Base-by-base conservation (phyloP, 37 sponge, comb jelly and placozoan genomes). In the Ianthella basta region DNA sequence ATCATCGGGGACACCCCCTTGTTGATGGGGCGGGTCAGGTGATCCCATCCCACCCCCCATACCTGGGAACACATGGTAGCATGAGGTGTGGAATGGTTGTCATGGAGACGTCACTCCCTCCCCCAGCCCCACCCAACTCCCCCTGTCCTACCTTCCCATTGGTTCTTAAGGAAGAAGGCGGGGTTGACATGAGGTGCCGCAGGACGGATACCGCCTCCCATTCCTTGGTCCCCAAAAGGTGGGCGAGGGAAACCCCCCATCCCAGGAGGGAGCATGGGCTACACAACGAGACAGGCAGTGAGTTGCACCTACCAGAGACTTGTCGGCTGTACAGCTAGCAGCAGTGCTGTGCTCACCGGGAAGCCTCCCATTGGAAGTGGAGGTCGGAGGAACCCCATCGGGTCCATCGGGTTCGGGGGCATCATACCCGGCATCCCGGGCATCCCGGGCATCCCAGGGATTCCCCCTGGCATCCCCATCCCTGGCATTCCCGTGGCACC, bases 111-210 rank as follows among this genome's bases (percentile, higher is more conserved):
- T 12, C 4, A 24, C 65, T 12, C 55, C 6, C 36, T 40, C 30
- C 33, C 38, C 57, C 34, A n/a, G 50, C 29, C 50, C 23, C 79
- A 79, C 21, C 80, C 50, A 4, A 19, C 29, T 1, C 59, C 35
- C 84, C 81, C 59, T 44, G 27, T 34, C 69, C 72, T 53, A 72
- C 86, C 65, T 79, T 34, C 25, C 85, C 81, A 84, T 70, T 79
- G 84, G 20, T 63, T 55, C 44, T 90, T 91, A 37, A 89, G 91
- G 53, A 96, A 85, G 91, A 96, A 93, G 54, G 97, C 97, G 0
- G 97, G 97, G 80, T 96, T 96, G 50, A 96, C 89, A 66, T 97
- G 97, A 34, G 97, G 88, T 57, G 97, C 94, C 18, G 53, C 63
- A 0, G 66, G 27, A 1, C 83, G 34, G 4, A 41, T 24, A 1